Evolutionary conservation across 1,140 invertebrate genomes (phyloP).

Genomic region (Cecropterus lyciades): DNA sequence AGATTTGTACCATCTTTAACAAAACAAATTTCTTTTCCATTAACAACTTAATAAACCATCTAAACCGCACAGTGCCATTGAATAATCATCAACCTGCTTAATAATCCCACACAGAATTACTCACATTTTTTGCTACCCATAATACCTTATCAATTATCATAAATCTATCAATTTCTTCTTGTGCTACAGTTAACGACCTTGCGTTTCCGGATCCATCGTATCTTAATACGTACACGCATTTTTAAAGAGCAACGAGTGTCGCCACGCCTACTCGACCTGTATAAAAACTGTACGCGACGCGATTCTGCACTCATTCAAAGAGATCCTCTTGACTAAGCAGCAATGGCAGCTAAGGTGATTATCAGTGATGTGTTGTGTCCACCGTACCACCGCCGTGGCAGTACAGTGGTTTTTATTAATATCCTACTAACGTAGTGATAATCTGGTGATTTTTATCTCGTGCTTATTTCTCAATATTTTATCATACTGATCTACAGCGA

Average conservation of each 20-base stretch:
- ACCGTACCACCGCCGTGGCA: too few species aligned
- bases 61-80: too few species aligned
- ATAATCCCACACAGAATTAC: slow-evolving; percentile 18
- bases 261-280: slow-evolving; percentile 61
- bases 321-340: slow-evolving; percentile 61
- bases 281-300: slow-evolving; percentile 64
- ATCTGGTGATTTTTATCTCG: too few species aligned
- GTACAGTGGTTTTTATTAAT: too few species aligned
- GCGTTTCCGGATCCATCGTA: slow-evolving; percentile 70
- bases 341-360: slow-evolving; percentile 75
- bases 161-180: slow-evolving; percentile 28
- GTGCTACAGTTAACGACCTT: slow-evolving; percentile 57
- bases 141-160: not conserved
- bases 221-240: slow-evolving; percentile 46
- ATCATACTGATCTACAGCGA: too few species aligned
- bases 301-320: slow-evolving; percentile 66
- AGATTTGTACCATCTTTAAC: too few species aligned
- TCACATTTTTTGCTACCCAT: not conserved
- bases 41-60: too few species aligned
- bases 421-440: too few species aligned
- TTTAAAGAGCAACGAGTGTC: slow-evolving; percentile 70
- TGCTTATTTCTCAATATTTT: too few species aligned
- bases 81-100: too few species aligned
- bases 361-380: slow-evolving; percentile 39
- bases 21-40: too few species aligned